Evolutionary conservation across 1,140 invertebrate genomes (phyloP).

Genomic region (Drosophila punjabiensis): DNA sequence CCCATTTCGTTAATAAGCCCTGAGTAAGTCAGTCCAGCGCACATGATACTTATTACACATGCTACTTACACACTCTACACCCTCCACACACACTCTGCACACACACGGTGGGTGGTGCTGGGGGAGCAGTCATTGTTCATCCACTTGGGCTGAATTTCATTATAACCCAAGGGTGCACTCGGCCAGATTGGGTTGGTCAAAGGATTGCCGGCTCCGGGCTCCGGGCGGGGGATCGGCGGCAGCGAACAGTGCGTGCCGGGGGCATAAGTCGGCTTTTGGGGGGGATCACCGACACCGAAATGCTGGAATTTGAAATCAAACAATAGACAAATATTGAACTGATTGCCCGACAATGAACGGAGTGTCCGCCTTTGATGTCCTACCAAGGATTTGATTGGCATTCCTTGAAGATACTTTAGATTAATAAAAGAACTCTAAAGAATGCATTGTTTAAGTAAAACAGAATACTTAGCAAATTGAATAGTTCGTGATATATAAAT

Average conservation of each 20-base stretch:
- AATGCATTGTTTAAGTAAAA: neutral
- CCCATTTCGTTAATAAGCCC: constrained; percentile 77
- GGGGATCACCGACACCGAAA: constrained; percentile 10
- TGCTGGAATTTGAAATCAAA: neutral
- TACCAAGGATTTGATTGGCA: neutral
- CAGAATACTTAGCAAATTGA: too few species aligned
- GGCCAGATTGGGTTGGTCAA: constrained; percentile 45
- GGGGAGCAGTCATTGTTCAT: constrained; percentile 36
- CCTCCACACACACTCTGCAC: neutral
- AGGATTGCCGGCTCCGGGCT: constrained; percentile 9
- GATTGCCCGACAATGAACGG: neutral
- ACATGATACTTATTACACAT: constrained; percentile 68
- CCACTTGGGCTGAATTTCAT: constrained; percentile 56
- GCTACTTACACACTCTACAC: constrained; percentile 34
- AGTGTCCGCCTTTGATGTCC: neutral
- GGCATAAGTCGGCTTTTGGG: neutral
- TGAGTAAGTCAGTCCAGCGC: constrained; percentile 70
- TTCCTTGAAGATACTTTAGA: neutral
- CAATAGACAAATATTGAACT: neutral
- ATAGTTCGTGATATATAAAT: too few species aligned
- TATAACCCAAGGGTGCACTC: constrained; percentile 58
- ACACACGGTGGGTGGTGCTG: neutral
- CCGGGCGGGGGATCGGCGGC: constrained; percentile 28
- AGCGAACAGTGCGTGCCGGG: constrained; percentile 30
- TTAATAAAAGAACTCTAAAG: neutral